These are phyloP conservation scores for Zosterops lateralis DNA, from an alignment of 2,113 vertebrate species.

Conservation along the genomic window DNA sequence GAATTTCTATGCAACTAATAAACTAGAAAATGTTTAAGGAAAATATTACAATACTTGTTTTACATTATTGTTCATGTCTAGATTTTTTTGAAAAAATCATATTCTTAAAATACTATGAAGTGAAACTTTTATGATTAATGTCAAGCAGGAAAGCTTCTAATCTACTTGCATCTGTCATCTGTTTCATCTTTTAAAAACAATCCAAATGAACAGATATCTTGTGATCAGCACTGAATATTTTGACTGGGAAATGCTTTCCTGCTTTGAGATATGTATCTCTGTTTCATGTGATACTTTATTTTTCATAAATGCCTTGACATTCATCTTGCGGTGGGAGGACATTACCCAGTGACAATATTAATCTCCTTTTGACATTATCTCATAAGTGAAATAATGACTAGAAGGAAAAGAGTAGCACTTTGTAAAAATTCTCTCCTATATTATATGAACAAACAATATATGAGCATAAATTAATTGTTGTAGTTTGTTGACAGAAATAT, in stretches of 20 bases:
- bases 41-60: not conserved
- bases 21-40: not conserved
- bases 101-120: not conserved
- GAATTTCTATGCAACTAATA: not conserved
- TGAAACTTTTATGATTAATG: not conserved
- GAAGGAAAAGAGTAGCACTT: constrained; percentile 19
- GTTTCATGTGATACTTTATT: constrained; percentile 58
- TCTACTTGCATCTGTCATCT: not conserved
- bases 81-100: not conserved
- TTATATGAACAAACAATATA: not conserved
- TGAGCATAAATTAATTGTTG: not conserved
- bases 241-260: constrained; percentile 53
- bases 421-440: not conserved
- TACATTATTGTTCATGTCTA: not conserved
- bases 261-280: constrained; percentile 46
- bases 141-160: not conserved
- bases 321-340: constrained; percentile 53
- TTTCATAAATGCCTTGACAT: constrained; percentile 65
- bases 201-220: not conserved
- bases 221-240: constrained; percentile 30
- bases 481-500: not conserved
- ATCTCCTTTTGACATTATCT: constrained; percentile 61
- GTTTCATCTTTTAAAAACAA: constrained; percentile 9
- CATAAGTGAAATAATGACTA: constrained; percentile 47
- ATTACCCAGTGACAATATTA: constrained; percentile 55